Base-by-base conservation (phyloP, 2,888 invertebrate genomes). In the Agrochola litura region DNA sequence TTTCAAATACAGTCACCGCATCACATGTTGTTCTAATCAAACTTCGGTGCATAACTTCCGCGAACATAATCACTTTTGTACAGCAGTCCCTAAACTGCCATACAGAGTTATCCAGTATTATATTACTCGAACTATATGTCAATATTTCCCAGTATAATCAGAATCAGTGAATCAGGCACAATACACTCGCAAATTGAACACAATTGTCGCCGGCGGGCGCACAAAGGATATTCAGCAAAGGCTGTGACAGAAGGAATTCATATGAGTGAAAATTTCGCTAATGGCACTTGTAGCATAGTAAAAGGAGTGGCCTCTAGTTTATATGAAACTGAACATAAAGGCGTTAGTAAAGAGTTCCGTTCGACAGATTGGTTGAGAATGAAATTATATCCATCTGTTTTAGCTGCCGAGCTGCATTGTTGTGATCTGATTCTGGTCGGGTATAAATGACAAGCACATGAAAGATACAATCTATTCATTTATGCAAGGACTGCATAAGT, bases 101-200 rank as follows among this genome's bases (percentile, higher is more conserved):
- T 41, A 30, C 10, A 43, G 5, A 64, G 16, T 5, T 22, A 73
- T 56, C 16, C n/a, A 4, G 2, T 30, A 56, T 41, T 58, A 16
- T 58, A 70, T 46, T 58, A 56, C 41, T 49, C 56, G 4, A 76
- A 58, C 58, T n/a, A 46, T 58, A 58, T 58, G 25, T 71, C 70
- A 81, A 77, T 68, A 60, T 82, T 56, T 22, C 49, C 12, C 63
- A 56, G 43, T 52, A 63, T 68, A 72, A 61, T 63, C 63, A 30
- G 64, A 82, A 80, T 75, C 79, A 81, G 82, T 87, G 79, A 88
- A 86, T 82, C 71, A 71, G 49, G 58, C 49, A 74, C 81, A 83
- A 77, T 80, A 77, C 67, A 78, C 68, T 79, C 64, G 77, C 82
- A 80, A 87, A 83, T 86, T 83, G 82, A 78, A 80, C 78, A 67